phyloP scores from a whole-genome alignment of 2,113 vertebrate species.

The Todiramphus chloris region DNA sequence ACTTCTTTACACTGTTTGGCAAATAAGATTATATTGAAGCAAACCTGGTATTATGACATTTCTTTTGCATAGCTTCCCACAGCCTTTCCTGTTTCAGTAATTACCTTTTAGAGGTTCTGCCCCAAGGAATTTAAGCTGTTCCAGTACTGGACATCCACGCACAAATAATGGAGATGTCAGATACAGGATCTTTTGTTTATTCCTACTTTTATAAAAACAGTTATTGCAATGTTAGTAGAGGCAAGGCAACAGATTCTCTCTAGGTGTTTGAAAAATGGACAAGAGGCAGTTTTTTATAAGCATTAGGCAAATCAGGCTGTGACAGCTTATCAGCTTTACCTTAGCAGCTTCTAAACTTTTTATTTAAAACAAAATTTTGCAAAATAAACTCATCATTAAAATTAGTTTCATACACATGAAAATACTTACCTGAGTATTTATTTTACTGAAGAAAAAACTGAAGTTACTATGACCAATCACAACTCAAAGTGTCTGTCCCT shows the following conservation, averaged over 20 bases:
- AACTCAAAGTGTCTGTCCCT: not conserved
- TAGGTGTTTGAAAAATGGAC: not conserved
- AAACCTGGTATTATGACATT: too few relatives aligned
- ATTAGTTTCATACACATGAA: not conserved
- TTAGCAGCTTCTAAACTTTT: not conserved
- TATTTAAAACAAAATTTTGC: not conserved
- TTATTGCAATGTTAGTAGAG: not conserved
- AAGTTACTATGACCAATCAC: not conserved
- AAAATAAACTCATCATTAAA: not conserved
- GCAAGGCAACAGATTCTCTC: not conserved
- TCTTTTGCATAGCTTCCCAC: too few relatives aligned
- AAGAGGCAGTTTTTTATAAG: not conserved
- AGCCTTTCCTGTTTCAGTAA: constrained; percentile 71
- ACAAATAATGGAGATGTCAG: not conserved
- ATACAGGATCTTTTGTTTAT: not conserved
- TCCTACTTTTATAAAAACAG: not conserved
- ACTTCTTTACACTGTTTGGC: constrained; percentile 74
- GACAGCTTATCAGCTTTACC: not conserved
- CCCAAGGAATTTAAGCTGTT: constrained; percentile 81
- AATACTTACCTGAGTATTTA: not conserved
- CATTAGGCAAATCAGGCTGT: not conserved
- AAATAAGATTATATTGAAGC: too few relatives aligned
- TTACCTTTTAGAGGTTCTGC: constrained; percentile 72
- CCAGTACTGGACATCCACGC: constrained; percentile 74
- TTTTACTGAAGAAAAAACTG: not conserved